Base-by-base conservation (phyloP, 2,888 invertebrate species). In the Clunio marinus region DNA sequence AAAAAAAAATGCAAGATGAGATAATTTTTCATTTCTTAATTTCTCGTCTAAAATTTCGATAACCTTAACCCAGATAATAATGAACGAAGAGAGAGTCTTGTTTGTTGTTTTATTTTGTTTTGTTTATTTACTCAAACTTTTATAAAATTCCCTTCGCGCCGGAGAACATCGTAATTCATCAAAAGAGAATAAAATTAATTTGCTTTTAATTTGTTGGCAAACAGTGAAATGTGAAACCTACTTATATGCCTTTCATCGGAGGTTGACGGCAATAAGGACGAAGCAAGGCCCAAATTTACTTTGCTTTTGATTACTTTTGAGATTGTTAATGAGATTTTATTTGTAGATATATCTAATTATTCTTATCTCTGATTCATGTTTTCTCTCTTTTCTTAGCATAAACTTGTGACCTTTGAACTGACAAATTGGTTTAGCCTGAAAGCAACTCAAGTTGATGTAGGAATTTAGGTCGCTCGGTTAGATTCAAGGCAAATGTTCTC, bases 41-140 rank as follows among this genome's bases (percentile, higher is more conserved):
- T 41, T 41, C 51, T 13, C 17, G 51, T n/a, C n/a, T n/a, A n/a
- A n/a, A n/a, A n/a, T 8, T 4, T 32, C 32, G 32, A 27, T 35
- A 66, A 66, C 66, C 66, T 66, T 66, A 51, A 66, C 66, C 66
- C 45, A 66, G 32, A 59, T n/a, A n/a, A n/a, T n/a, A 51, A 51
- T 66, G 37, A 22, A 28, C 32, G n/a, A 28, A 27, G 15, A 27
- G 27, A 37, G 63, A 8, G 25, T 24, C 7, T 25, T 55, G 25
- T 63, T 55, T 66, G 35, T 22, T 55, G 66, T 35, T 51, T 15
- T 15, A 17, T 51, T 17, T 32, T 32, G 35, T 5, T 22, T 51
- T 32, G 32, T 8, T 32, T 20, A 28, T 59, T 57, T 13, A 13
- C 4, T 57, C 57, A 57, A n/a, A 7, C n/a, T 27, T 10, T n/a